These are phyloP conservation scores for Acrocyrtus sp. DNA, from an alignment of 2,888 invertebrate genomes.

Conservation along the genomic window DNA sequence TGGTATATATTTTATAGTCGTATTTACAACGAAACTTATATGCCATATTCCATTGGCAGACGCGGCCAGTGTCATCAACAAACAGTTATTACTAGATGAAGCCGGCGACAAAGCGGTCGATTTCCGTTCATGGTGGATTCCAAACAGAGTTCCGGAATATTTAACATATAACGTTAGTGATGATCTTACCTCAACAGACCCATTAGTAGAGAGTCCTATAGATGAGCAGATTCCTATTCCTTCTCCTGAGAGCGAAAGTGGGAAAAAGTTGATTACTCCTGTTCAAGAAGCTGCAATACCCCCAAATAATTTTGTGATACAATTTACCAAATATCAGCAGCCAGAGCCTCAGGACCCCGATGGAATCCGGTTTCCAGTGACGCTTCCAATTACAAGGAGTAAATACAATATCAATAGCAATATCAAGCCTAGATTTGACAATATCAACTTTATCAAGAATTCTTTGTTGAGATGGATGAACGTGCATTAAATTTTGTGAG, in stretches of 20 bases:
- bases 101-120: neutral
- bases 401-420: neutral
- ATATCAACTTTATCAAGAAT: neutral
- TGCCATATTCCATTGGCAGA: too few species aligned
- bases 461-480: neutral
- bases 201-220: neutral
- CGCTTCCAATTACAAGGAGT: conserved; percentile 2
- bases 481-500: neutral
- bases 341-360: conserved; percentile 29
- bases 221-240: neutral
- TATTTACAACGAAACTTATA: neutral
- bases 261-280: neutral
- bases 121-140: conserved; percentile 20
- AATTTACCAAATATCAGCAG: conserved; percentile 31
- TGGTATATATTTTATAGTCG: neutral
- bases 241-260: neutral
- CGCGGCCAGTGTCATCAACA: too few species aligned
- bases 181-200: neutral
- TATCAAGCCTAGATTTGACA: conserved; percentile 18
- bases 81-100: too few species aligned
- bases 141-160: conserved; percentile 13
- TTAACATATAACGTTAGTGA: neutral
- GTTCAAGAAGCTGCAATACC: neutral
- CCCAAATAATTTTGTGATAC: neutral
- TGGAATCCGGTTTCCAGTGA: conserved; percentile 26